Evolutionary conservation across 2,888 invertebrate genomes (phyloP).

Genomic region (Leucophenga montana): DNA sequence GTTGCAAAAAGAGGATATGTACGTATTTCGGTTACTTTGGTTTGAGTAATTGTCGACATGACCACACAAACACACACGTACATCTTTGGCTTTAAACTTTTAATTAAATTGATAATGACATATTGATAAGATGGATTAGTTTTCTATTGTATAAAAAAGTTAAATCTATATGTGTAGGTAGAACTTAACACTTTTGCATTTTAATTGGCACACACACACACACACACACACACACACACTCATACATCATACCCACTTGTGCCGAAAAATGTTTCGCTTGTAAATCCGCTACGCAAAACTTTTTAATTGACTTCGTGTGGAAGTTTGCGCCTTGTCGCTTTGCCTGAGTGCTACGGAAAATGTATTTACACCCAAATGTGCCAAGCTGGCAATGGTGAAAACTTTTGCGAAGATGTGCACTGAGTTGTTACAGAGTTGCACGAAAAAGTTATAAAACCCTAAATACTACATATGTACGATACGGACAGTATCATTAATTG

Average conservation of each 20-base stretch:
- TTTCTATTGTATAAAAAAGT: not conserved
- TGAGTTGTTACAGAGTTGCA: too few species aligned
- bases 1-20: conserved; percentile 5
- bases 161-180: not conserved
- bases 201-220: conserved; percentile 6
- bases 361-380: too few species aligned
- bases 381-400: too few species aligned
- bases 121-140: conserved; percentile 61
- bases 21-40: not conserved
- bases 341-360: too few species aligned
- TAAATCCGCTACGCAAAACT: conserved; percentile 55
- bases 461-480: too few species aligned
- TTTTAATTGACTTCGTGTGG: conserved; percentile 59
- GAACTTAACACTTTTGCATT: conserved; percentile 21
- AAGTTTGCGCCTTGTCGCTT: conserved; percentile 34
- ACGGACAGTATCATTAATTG: too few species aligned
- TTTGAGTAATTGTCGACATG: conserved; percentile 50
- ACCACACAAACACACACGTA: conserved; percentile 59
- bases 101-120: conserved; percentile 65
- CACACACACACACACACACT: not conserved
- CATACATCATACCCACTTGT: not conserved
- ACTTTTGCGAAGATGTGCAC: too few species aligned
- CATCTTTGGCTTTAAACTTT: conserved; percentile 55
- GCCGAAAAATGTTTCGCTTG: not conserved
- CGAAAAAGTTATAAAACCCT: conserved; percentile 11